phyloP scores from a whole-genome alignment of 2,797 vertebrate species.

The Diplodus sargus region DNA sequence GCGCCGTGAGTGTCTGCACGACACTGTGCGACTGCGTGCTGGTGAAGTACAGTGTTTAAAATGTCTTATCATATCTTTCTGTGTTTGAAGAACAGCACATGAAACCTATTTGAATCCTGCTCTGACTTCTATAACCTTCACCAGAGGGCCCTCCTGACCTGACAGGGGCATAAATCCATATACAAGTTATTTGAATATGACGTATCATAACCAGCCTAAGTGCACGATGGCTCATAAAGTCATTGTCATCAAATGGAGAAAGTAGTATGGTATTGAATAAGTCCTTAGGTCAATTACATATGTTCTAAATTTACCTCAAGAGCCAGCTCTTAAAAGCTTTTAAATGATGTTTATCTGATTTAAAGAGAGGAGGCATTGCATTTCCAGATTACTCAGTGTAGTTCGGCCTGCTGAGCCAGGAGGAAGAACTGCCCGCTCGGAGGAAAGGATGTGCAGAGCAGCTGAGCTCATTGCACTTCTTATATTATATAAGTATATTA shows the following conservation, averaged over 20 bases:
- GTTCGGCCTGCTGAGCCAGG: neutral
- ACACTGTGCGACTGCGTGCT: neutral
- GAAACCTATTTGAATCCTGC: neutral
- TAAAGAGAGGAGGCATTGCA: neutral
- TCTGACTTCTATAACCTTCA: neutral
- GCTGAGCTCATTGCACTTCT: neutral
- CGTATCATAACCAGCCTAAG: neutral
- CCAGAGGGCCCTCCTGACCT: neutral
- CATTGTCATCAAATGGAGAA: neutral
- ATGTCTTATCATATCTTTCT: neutral
- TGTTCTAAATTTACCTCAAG: neutral
- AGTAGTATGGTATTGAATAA: neutral
- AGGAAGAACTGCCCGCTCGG: neutral
- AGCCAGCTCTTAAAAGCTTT: neutral
- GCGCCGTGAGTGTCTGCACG: neutral
- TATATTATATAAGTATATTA: neutral
- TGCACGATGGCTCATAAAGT: neutral
- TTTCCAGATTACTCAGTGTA: neutral
- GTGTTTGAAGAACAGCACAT: neutral
- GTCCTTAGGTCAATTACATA: neutral
- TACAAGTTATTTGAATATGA: neutral
- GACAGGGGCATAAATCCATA: neutral
- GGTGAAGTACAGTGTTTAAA: neutral
- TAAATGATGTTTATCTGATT: neutral
- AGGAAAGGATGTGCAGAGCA: neutral